Conservation (phyloP, 2,113 vertebrate species). For the Alosa alosa region DNA sequence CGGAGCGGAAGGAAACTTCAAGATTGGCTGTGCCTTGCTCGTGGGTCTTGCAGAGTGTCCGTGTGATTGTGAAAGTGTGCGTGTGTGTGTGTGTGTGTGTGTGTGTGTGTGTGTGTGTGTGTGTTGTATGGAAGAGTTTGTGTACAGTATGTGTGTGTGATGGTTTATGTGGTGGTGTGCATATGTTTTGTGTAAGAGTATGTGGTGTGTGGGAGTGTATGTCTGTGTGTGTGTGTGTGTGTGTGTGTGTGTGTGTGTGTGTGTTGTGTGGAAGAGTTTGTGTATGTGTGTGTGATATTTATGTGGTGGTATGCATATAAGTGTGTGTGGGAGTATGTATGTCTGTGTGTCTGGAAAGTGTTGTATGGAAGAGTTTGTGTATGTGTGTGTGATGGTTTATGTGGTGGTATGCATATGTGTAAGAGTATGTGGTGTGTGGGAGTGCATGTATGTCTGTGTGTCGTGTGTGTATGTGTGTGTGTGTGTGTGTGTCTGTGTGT, state of each 20-base stretch:
- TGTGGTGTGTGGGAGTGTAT: background rate
- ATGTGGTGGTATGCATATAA: too few species aligned
- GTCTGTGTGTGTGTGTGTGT: background rate
- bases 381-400: background rate
- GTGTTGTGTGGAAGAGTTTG: background rate
- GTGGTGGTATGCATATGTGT: too few species aligned
- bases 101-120: conserved; percentile 10
- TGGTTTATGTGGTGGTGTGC: background rate
- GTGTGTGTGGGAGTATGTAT: too few species aligned
- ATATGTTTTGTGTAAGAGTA: background rate
- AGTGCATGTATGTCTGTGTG: background rate
- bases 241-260: background rate
- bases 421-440: too few species aligned
- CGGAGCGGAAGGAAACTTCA: background rate
- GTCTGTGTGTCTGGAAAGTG: background rate
- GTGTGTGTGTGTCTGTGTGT: background rate
- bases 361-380: too few species aligned
- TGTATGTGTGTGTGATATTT: background rate
- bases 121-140: background rate
- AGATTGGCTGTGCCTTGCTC: background rate
- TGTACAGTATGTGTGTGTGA: background rate
- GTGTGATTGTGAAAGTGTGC: background rate
- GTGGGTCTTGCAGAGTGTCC: background rate
- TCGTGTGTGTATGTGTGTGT: background rate
- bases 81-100: background rate